phyloP scores from a whole-genome alignment of 2,113 vertebrate species.

The Megaceryle maxima region DNA sequence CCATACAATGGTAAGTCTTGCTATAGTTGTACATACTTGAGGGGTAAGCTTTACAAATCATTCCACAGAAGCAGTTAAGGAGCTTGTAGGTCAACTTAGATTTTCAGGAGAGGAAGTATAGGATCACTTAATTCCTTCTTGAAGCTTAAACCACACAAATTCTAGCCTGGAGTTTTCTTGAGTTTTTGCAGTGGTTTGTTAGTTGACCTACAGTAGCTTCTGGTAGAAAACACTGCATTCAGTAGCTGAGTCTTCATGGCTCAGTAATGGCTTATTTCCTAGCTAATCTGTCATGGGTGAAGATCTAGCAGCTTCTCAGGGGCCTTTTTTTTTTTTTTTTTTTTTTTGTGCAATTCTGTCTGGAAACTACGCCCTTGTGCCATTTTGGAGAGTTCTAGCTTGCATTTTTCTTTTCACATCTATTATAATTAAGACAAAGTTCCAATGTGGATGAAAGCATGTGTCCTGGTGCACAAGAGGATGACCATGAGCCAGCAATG shows the following conservation, averaged over 20 bases:
- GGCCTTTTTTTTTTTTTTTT: too few relatives aligned
- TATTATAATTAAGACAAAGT: too few relatives aligned
- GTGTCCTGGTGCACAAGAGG: too few relatives aligned
- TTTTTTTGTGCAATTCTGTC: too few relatives aligned
- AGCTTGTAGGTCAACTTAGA: neutral
- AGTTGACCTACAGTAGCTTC: neutral
- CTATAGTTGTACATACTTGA: neutral
- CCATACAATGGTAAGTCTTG: neutral
- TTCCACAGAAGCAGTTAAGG: neutral
- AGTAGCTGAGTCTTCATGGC: neutral
- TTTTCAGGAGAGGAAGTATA: neutral
- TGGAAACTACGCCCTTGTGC: too few relatives aligned
- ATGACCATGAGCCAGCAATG: too few relatives aligned
- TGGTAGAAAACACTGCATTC: neutral
- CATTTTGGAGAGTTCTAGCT: too few relatives aligned
- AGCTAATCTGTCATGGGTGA: neutral
- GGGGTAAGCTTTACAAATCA: neutral
- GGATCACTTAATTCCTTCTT: neutral
- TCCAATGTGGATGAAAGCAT: too few relatives aligned
- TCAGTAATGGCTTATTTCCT: neutral
- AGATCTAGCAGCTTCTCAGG: neutral
- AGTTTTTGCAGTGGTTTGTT: neutral
- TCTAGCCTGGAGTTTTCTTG: neutral
- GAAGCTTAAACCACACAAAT: neutral
- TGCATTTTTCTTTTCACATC: too few relatives aligned